Percentiles rank a stretch among this genome's conserved stretches.
Evolutionary conservation across 1,140 invertebrate genomes (phyloP).

Genomic region (Eciton burchellii): DNA sequence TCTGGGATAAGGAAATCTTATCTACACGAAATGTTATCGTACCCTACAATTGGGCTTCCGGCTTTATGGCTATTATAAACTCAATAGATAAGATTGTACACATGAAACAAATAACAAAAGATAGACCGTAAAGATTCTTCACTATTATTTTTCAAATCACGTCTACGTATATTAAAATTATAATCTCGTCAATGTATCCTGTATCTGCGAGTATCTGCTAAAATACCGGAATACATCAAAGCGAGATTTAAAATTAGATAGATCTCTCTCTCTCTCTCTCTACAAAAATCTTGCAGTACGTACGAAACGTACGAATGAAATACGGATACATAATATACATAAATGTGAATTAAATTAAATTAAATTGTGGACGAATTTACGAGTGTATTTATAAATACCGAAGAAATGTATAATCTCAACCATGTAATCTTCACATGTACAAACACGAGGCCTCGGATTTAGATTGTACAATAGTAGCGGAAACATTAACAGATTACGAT

Average conservation of each 20-base stretch:
- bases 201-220: no score
- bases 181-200: no score
- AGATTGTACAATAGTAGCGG: slow-evolving; percentile 40
- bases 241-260: no score
- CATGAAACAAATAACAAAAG: slow-evolving; percentile 55
- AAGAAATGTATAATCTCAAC: not conserved
- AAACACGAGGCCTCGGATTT: slow-evolving; percentile 23
- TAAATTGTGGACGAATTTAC: not conserved
- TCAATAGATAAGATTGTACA: slow-evolving; percentile 70
- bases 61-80: slow-evolving; percentile 64
- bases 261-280: no score
- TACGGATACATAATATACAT: no score
- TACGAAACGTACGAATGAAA: no score
- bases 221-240: no score
- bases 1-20: slow-evolving; percentile 49
- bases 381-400: slow-evolving; percentile 52
- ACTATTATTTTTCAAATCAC: slow-evolving; percentile 78
- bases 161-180: slow-evolving; percentile 17
- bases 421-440: slow-evolving; percentile 15
- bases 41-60: slow-evolving; percentile 31
- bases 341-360: no score
- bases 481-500: slow-evolving; percentile 54
- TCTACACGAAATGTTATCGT: slow-evolving; percentile 52
- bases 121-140: slow-evolving; percentile 56
- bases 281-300: no score